Evolutionary conservation across 2,113 vertebrate species (phyloP).

Genomic region (Pituophis catenifer): DNA sequence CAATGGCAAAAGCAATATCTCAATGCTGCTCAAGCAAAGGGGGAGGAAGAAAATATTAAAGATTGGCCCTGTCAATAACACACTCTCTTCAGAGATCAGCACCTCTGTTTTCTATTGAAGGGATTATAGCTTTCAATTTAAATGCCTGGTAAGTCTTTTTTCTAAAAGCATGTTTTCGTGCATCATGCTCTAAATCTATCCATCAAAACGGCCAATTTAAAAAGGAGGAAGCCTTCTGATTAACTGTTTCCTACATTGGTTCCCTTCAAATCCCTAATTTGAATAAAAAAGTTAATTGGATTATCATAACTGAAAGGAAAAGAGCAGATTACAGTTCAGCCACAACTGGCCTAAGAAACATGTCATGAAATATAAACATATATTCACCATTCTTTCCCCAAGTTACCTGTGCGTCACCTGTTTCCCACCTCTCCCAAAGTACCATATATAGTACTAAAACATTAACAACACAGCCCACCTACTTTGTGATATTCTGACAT

Average conservation of each 20-base stretch:
- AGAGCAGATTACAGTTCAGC: background rate
- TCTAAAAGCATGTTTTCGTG: background rate
- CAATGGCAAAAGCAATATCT: background rate
- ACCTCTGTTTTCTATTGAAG: background rate
- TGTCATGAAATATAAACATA: background rate
- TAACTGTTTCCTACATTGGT: background rate
- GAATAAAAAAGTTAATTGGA: too few relatives aligned
- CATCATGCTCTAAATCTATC: background rate
- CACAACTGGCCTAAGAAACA: background rate
- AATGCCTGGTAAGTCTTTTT: background rate
- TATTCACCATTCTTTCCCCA: background rate
- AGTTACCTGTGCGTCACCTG: background rate
- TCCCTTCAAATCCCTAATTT: background rate
- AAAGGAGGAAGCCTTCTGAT: background rate
- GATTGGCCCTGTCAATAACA: background rate
- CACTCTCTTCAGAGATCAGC: background rate
- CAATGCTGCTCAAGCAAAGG: background rate
- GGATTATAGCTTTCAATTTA: background rate
- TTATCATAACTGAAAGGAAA: background rate
- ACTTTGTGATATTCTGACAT: slow-evolving; percentile 6
- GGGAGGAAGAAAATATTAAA: background rate
- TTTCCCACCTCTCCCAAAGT: background rate
- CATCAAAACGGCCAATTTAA: background rate
- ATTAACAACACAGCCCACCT: background rate
- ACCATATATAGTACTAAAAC: background rate